Conservation (phyloP, 1,140 invertebrate species). For the Thrips palmi region DNA sequence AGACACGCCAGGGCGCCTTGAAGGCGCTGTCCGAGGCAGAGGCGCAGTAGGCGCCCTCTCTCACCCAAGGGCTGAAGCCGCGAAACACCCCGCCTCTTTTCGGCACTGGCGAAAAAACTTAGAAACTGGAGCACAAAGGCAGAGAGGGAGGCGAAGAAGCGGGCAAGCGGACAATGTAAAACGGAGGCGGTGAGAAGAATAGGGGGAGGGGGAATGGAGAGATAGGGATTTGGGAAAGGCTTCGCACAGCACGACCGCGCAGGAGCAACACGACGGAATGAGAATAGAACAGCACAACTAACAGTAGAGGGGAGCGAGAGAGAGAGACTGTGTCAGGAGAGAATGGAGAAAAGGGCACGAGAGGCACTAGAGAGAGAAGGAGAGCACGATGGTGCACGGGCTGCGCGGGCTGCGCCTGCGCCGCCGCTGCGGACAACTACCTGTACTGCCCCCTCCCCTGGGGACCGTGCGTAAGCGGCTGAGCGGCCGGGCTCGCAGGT, state of each 20-base stretch:
- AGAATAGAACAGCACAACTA: neutral
- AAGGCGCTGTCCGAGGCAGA: no score
- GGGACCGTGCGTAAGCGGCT: slow-evolving; percentile 4
- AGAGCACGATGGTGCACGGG: slow-evolving; percentile 10
- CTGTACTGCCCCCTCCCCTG: no score
- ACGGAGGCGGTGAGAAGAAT: neutral
- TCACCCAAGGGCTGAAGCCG: no score
- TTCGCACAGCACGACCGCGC: neutral
- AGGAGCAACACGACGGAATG: no score
- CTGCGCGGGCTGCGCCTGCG: neutral
- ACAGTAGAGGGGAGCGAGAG: neutral
- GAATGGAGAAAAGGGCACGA: neutral
- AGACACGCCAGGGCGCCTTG: no score
- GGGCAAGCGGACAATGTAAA: neutral
- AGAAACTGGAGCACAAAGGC: neutral
- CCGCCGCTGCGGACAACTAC: neutral
- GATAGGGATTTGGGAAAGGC: slow-evolving; percentile 3
- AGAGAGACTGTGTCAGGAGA: neutral
- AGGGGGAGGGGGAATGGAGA: neutral
- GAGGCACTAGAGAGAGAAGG: neutral
- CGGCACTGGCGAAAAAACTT: no score
- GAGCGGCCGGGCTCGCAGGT: slow-evolving; percentile 9
- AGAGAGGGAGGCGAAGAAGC: neutral
- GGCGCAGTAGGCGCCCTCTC: neutral
- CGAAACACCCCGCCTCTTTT: no score